Evolutionary conservation across 2,797 vertebrate species (phyloP).

Genomic region (Cirrhinus mrigala): DNA sequence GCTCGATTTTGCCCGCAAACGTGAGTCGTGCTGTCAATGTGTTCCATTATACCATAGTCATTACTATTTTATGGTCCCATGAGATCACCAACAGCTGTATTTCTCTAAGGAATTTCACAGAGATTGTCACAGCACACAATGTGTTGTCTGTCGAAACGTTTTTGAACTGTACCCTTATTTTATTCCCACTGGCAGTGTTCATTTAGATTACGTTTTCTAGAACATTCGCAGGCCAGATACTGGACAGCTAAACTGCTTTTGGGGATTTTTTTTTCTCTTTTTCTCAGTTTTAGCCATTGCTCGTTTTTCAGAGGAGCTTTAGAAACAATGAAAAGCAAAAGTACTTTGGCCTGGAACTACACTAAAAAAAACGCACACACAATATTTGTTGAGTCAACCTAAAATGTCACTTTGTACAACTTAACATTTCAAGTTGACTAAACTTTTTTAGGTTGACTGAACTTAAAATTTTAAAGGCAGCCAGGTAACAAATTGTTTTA

Average conservation of each 20-base stretch:
- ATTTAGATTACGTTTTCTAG: conserved; percentile 48
- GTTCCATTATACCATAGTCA: conserved; percentile 58
- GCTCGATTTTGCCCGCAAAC: conserved; percentile 50
- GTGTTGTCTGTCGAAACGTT: conserved; percentile 38
- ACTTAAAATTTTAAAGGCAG: too few species aligned
- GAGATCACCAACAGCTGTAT: conserved; percentile 60
- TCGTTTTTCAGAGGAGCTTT: neutral
- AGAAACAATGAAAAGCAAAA: conserved; percentile 17
- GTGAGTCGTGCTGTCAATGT: conserved; percentile 50
- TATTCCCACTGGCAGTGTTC: conserved; percentile 15
- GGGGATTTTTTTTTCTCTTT: neutral
- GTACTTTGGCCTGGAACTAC: neutral
- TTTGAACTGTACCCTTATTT: conserved; percentile 41
- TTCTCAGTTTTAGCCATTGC: neutral
- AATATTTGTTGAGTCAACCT: too few species aligned
- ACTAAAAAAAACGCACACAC: too few species aligned
- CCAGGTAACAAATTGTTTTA: too few species aligned
- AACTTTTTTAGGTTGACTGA: too few species aligned
- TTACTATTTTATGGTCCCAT: conserved; percentile 60
- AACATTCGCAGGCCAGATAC: conserved; percentile 24
- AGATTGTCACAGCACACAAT: conserved; percentile 41
- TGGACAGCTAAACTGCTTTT: neutral
- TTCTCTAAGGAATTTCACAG: conserved; percentile 44
- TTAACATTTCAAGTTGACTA: too few species aligned
- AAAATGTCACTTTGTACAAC: too few species aligned